phyloP scores from a whole-genome alignment of 2,113 vertebrate species.

The Greenwoodochromis staneri region DNA sequence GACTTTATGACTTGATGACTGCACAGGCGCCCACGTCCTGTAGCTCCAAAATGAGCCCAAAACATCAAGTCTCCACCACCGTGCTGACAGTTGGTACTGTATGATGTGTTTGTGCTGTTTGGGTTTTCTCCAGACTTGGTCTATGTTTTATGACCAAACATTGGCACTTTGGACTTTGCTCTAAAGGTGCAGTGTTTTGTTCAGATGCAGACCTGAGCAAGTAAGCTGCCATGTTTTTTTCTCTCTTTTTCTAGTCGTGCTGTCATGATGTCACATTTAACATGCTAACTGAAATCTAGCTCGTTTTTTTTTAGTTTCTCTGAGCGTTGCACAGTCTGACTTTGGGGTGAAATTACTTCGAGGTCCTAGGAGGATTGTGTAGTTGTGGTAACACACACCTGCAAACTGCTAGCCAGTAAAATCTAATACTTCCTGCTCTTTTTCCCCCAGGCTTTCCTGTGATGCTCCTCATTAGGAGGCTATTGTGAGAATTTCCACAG shows the following conservation, averaged over 20 bases:
- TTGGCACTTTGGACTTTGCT: not conserved
- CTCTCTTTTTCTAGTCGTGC: not conserved
- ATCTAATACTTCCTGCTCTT: not conserved
- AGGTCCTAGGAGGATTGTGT: not conserved
- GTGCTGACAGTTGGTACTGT: not conserved
- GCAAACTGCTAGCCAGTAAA: not conserved
- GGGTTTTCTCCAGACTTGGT: not conserved
- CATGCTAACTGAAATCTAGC: not conserved
- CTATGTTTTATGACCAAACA: accelerated
- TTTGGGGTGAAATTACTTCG: not conserved
- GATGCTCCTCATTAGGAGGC: not conserved
- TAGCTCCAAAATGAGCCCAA: not conserved
- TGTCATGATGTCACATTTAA: not conserved
- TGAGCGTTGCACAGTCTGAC: not conserved
- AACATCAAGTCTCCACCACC: not conserved
- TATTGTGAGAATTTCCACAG: not conserved
- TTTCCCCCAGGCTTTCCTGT: accelerated
- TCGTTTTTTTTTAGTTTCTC: not conserved
- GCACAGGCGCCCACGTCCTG: not conserved
- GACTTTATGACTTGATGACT: not conserved
- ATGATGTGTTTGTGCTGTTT: not conserved
- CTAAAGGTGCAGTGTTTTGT: accelerated
- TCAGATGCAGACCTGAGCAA: not conserved
- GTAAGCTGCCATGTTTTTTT: not conserved
- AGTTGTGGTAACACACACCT: not conserved